Percentiles rank a stretch among this genome's conserved stretches.
Evolutionary conservation across 2,888 invertebrate species (phyloP).

Genomic region (Carpatolechia fugitivella): DNA sequence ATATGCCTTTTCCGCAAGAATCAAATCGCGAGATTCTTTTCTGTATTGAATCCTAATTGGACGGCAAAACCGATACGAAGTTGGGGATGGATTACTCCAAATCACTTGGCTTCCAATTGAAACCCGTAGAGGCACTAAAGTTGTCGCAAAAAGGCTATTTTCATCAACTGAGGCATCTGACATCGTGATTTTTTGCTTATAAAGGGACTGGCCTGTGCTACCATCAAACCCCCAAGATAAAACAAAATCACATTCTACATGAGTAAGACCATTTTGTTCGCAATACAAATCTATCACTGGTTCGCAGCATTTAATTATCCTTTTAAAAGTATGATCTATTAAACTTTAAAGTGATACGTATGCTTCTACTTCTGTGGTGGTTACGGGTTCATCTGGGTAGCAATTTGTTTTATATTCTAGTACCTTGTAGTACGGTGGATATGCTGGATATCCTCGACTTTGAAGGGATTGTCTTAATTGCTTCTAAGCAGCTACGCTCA

Average conservation of each 20-base stretch:
- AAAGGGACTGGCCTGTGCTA: not conserved
- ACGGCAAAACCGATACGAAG: not conserved
- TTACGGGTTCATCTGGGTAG: slow-evolving; percentile 14
- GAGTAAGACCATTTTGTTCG: not conserved
- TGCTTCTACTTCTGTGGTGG: slow-evolving; percentile 16
- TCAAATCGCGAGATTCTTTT: not conserved
- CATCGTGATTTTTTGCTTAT: not conserved
- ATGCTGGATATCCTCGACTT: not conserved
- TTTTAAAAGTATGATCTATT: slow-evolving; percentile 16
- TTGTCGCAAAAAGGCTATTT: not conserved
- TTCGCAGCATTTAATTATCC: slow-evolving; percentile 5
- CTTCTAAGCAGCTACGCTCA: not conserved
- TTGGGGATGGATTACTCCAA: not conserved
- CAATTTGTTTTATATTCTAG: slow-evolving; percentile 11
- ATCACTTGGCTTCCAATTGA: not conserved
- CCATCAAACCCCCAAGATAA: slow-evolving; percentile 1
- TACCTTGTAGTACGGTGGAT: slow-evolving; percentile 18
- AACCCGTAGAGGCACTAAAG: not conserved
- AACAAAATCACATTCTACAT: not conserved
- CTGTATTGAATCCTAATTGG: not conserved
- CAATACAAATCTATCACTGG: not conserved
- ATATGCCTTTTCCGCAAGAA: not conserved
- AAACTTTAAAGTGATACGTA: slow-evolving; percentile 6
- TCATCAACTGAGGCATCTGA: not conserved
- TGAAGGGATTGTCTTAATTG: not conserved